phyloP scores from a whole-genome alignment of 2,113 vertebrate genomes.

The Percina caprodes region DNA sequence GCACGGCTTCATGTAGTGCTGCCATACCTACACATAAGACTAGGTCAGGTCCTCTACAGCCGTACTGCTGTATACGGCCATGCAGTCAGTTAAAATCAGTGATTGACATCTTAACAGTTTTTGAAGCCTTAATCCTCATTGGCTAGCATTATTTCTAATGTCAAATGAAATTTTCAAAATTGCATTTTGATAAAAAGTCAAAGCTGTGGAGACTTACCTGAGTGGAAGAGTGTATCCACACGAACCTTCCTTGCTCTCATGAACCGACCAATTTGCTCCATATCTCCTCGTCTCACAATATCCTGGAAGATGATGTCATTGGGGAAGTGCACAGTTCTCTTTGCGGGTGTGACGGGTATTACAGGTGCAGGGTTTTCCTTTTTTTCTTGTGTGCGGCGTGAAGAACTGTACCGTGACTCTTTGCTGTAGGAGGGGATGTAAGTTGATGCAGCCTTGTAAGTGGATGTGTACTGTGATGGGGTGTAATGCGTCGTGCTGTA shows the following conservation, averaged over 20 bases:
- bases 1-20: constrained; percentile 94
- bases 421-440: constrained; percentile 74
- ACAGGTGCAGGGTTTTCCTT: constrained; percentile 67
- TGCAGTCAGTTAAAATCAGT: not conserved
- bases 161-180: not conserved
- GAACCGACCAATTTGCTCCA: constrained; percentile 96
- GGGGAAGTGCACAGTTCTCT: constrained; percentile 90
- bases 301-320: constrained; percentile 95
- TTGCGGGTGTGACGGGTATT: constrained; percentile 54
- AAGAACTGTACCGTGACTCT: constrained; percentile 58
- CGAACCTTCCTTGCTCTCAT: constrained; percentile 92
- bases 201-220: constrained; percentile 85
- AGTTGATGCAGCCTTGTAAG: constrained; percentile 69
- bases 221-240: constrained; percentile 91
- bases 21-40: constrained; percentile 87
- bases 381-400: constrained; percentile 41
- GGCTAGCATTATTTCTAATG: not conserved
- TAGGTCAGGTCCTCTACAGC: constrained; percentile 9
- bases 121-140: not conserved
- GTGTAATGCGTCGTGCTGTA: constrained; percentile 71
- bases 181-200: not conserved
- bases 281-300: constrained; percentile 90
- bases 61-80: too few relatives aligned
- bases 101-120: not conserved
- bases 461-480: constrained; percentile 62